Evolutionary conservation across 2,113 vertebrate genomes (phyloP).

Genomic region (Oryzias melastigma): DNA sequence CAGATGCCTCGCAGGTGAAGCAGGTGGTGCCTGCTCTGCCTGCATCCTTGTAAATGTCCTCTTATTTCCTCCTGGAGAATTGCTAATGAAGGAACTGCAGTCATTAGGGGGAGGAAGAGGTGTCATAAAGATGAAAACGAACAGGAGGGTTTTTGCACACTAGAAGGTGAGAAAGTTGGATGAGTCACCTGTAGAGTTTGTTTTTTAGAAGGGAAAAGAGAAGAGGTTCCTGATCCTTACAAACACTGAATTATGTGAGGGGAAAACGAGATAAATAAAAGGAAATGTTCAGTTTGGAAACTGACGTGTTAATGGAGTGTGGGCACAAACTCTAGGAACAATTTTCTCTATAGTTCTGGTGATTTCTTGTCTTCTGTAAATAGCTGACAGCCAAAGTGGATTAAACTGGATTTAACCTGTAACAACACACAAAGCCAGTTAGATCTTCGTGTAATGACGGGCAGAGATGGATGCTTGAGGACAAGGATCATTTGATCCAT

Average conservation of each 20-base stretch:
- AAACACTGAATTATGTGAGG: neutral
- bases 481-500: constrained; percentile 57
- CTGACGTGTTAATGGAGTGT: too few species aligned
- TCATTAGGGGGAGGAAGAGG: constrained; percentile 33
- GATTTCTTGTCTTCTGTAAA: constrained; percentile 14
- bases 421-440: constrained; percentile 20
- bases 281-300: constrained; percentile 1
- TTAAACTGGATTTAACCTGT: constrained; percentile 31
- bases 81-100: constrained; percentile 43
- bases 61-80: constrained; percentile 34
- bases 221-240: constrained; percentile 3
- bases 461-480: constrained; percentile 41
- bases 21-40: constrained; percentile 53
- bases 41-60: constrained; percentile 9
- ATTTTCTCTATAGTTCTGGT: constrained; percentile 15
- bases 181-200: constrained; percentile 46
- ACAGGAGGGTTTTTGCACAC: neutral
- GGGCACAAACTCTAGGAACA: too few species aligned
- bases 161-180: constrained; percentile 16
- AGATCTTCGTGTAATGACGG: constrained; percentile 40
- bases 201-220: neutral
- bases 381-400: constrained; percentile 39
- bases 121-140: constrained; percentile 39
- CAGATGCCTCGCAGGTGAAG: constrained; percentile 59
- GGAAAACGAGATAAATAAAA: neutral